Evolutionary conservation across 2,113 vertebrate genomes (phyloP).

Genomic region (Cottus gobio): DNA sequence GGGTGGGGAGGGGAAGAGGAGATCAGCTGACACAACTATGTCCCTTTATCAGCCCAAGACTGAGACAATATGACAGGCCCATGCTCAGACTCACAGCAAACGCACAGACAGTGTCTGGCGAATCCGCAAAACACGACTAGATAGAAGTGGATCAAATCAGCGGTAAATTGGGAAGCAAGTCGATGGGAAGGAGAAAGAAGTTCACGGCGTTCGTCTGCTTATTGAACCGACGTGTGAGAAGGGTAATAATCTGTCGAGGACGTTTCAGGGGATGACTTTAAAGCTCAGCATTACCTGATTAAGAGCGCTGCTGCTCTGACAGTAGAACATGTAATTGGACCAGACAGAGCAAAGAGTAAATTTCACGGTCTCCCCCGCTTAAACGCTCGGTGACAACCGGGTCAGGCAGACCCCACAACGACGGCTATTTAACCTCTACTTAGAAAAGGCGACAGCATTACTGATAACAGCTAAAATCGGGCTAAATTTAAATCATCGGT

Average conservation of each 20-base stretch:
- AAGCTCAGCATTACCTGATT: conserved; percentile 76
- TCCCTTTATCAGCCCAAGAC: conserved; percentile 64
- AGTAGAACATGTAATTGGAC: conserved; percentile 75
- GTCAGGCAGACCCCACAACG: conserved; percentile 48
- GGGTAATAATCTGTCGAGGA: conserved; percentile 49
- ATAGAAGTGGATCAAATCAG: conserved; percentile 1
- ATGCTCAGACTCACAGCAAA: conserved; percentile 22
- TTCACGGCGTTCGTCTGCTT: conserved; percentile 6
- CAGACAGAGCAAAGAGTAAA: conserved; percentile 71
- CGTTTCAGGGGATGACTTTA: conserved; percentile 53
- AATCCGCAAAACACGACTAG: conserved; percentile 24
- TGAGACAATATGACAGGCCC: conserved; percentile 54
- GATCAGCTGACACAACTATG: conserved; percentile 74
- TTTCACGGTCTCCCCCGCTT: background rate
- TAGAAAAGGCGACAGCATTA: background rate
- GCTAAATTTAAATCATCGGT: background rate
- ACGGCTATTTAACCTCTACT: conserved; percentile 44
- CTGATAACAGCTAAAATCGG: background rate
- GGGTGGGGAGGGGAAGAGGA: conserved; percentile 19
- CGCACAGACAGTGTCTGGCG: conserved; percentile 7
- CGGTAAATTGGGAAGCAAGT: conserved; percentile 8
- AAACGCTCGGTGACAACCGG: conserved; percentile 38
- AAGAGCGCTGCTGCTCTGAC: conserved; percentile 70
- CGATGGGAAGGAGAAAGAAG: background rate
- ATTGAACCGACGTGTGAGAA: conserved; percentile 24